Evolutionary conservation across 2,888 invertebrate genomes (phyloP), one percentile per base, ranked within the genome.

Genomic region (Cataglyphis rosenhaueri): DNA sequence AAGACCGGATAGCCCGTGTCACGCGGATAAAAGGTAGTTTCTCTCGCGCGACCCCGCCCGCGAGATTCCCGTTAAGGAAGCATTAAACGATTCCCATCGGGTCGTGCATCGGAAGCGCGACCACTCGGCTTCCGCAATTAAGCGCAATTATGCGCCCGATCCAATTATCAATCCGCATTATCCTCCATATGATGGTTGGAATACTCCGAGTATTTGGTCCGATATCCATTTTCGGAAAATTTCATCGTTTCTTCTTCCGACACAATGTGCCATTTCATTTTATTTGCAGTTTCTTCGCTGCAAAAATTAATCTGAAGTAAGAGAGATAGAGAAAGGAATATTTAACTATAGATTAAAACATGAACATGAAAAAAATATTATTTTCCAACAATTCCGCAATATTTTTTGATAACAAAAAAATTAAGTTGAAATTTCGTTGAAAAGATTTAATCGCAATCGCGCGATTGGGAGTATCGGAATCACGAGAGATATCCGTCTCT

Each of bases 41-140:
- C n/a, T 32, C 62, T 38, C 21, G 21, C 44, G 44, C 38, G 76
- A 66, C 38, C 70, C 44, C 59, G 59, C 59, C 71, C 44, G 71
- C 78, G 71, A 32, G 59, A 71, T 70, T 79, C 78, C 59, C 59
- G 78, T 79, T 61, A 70, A 70, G 44, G 71, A 61, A 71, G 59
- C 59, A 48, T 79, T 70, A 79, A 79, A 44, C 57, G 59, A 79
- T 79, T 70, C 44, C 78, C 71, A 79, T 21, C 76, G 76, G 76
- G n/a, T 75, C 38, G 64, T 52, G 18, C 32, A 64, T 78, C 70
- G 78, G 78, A 79, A 79, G 44, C 44, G 70, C 44, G 59, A 79
- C 68, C 57, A 41, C 76, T 59, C 59, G 59, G 48, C 59, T 70
- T 70, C 78, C 78, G 70, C 70, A 70, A 70, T 70, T 78, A 70